Base-by-base conservation (phyloP, 2,113 vertebrate genomes). In the Lathamus discolor region DNA sequence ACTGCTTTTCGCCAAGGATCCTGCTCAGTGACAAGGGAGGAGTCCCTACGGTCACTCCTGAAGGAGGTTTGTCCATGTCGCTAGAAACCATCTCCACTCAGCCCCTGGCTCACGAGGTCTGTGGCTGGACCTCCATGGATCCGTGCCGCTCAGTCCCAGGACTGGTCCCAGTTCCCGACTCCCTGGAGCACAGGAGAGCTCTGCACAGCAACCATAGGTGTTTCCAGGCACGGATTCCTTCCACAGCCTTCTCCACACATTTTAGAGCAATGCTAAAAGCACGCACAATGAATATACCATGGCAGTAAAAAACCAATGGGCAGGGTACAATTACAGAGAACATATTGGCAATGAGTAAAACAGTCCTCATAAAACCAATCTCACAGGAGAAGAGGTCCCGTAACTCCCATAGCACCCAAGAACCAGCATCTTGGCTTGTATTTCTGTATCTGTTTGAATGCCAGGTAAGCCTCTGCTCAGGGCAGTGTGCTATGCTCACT, bases 171-270 rank as follows among this genome's bases (percentile, higher is more conserved):
- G 23, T 3, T 35, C 33, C 63, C 22, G 31, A 9, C 19, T 29
- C 46, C 63, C 78, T 22, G 10, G 49, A 70, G 68, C 67, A 70
- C 49, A 31, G 46, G 28, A 83, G 14, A 18, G 20, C 6, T 1
- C 80, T 57, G 77, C 41, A 52, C 13, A 82, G 41, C 39, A 51
- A 1, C 39, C 3, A 0, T 0, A 5, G 5, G 1, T 2, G 0
- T 14, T 79, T 29, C 72, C 93, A 92, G 29, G 2, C 74, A 11
- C 0, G 0, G 33, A 69, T 76, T n/a, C 86, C 62, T 76, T 67
- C 84, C 88, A 3, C 80, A 75, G 73, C 46, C 46, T 63, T 10
- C 77, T 22, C 41, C 41, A 88, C 24, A 73, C 79, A 11, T 67
- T 95, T 94, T 82, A 88, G 1, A 86, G 88, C 86, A 35, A 81